These are phyloP conservation scores for Esox niger DNA, from an alignment of 2,113 vertebrate species.

Conservation along the genomic window DNA sequence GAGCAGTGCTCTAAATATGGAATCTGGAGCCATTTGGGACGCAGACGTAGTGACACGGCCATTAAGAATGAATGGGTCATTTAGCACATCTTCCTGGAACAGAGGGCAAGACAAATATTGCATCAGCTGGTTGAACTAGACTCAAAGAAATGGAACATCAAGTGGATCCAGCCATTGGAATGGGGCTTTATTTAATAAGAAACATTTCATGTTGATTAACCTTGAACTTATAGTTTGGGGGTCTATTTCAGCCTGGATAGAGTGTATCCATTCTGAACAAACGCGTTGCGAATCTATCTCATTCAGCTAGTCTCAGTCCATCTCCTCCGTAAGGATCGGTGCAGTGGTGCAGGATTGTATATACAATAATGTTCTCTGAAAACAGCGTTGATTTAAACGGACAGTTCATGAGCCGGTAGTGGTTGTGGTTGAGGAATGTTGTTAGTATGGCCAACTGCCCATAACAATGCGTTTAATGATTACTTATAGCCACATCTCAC, in stretches of 20 bases:
- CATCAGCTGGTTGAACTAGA: slow-evolving; percentile 11
- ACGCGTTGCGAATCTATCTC: no score
- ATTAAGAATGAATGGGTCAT: slow-evolving; percentile 43
- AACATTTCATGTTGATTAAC: background rate
- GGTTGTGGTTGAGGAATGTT: no score
- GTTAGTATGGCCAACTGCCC: no score
- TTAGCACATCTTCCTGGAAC: slow-evolving; percentile 33
- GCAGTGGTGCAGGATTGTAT: slow-evolving; percentile 24
- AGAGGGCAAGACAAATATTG: slow-evolving; percentile 7
- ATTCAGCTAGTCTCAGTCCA: slow-evolving; percentile 25
- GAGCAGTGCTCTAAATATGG: no score
- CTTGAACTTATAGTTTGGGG: background rate
- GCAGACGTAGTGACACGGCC: slow-evolving; percentile 11
- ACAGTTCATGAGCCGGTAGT: no score
- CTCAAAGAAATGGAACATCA: slow-evolving; percentile 7
- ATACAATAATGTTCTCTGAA: no score
- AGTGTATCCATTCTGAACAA: background rate
- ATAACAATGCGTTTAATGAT: no score
- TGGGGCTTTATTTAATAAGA: slow-evolving; percentile 6
- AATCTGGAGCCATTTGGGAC: no score
- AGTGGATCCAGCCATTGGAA: background rate
- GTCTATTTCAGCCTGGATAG: no score
- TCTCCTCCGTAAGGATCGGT: background rate
- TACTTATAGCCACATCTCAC: no score
- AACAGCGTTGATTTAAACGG: no score